A percentile compares a stretch with the other conserved stretches of the same genome.
Conservation (phyloP, 2,797 vertebrate species). For the Syngnathus acus region DNA sequence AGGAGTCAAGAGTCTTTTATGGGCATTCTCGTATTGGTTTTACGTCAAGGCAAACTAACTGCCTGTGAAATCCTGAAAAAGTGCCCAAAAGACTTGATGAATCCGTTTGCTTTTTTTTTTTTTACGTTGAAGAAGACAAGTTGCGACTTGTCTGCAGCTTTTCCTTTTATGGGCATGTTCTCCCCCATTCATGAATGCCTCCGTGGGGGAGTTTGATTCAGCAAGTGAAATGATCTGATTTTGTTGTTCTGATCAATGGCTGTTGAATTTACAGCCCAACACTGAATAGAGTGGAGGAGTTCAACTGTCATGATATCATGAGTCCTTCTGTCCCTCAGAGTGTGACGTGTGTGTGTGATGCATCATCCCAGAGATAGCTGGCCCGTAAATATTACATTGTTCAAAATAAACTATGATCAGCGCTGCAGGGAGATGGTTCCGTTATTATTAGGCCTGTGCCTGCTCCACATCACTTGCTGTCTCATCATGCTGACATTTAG, state of each 20-base stretch:
- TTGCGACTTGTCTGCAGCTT: constrained; percentile 14
- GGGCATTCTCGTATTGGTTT: not conserved
- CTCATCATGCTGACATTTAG: constrained; percentile 38
- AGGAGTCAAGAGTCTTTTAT: not conserved
- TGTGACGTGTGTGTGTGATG: constrained; percentile 52
- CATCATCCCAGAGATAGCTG: constrained; percentile 52
- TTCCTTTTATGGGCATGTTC: constrained; percentile 12
- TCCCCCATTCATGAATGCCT: not conserved
- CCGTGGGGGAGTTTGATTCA: not conserved
- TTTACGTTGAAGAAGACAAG: not conserved
- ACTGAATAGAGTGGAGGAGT: not conserved
- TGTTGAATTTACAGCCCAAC: not conserved
- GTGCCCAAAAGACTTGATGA: constrained; percentile 17
- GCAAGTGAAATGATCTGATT: not conserved
- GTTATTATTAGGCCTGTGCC: constrained; percentile 42
- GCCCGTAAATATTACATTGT: constrained; percentile 51
- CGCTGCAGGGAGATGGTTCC: constrained; percentile 38
- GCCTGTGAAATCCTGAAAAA: constrained; percentile 13
- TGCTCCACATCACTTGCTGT: constrained; percentile 29
- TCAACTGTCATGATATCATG: constrained; percentile 14
- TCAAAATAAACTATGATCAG: constrained; percentile 63
- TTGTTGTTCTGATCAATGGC: not conserved
- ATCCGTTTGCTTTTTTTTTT: not conserved
- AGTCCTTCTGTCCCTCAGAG: constrained; percentile 28
- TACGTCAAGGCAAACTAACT: constrained; percentile 4